Percentiles rank a stretch among this genome's conserved stretches.
Evolutionary conservation across 2,797 vertebrate species (phyloP).

Genomic region (Rhinoraja longicauda): DNA sequence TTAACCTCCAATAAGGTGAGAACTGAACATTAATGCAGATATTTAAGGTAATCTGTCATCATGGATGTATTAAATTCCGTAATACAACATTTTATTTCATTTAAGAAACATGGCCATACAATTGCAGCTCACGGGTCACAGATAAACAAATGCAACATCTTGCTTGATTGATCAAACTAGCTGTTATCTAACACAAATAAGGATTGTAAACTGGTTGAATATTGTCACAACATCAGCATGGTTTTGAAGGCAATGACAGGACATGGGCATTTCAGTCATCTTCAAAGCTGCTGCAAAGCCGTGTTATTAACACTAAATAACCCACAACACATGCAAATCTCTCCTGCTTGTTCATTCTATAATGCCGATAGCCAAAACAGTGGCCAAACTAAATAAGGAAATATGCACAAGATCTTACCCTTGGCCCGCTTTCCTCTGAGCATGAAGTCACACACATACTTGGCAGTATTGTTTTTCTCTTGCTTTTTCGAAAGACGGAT

Average conservation of each 20-base stretch:
- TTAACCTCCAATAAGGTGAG: neutral
- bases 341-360: neutral
- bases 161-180: conserved; percentile 19
- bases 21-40: neutral
- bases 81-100: neutral
- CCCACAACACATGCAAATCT: neutral
- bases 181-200: conserved; percentile 5
- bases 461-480: neutral
- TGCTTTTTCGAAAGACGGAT: neutral
- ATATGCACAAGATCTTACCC: neutral
- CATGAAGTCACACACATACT: neutral
- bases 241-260: neutral
- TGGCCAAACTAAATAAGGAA: conserved; percentile 5
- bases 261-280: neutral
- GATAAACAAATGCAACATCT: neutral
- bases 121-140: neutral
- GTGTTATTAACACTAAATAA: neutral
- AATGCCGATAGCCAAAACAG: neutral
- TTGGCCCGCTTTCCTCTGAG: neutral
- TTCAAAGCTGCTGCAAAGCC: conserved; percentile 4
- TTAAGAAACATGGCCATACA: neutral
- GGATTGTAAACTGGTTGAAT: neutral
- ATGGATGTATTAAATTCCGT: neutral
- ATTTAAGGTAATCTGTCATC: neutral
- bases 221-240: conserved; percentile 6